These are phyloP conservation scores for Aptenodytes forsteri DNA, from an alignment of 2,113 vertebrate genomes.

Conservation along the genomic window DNA sequence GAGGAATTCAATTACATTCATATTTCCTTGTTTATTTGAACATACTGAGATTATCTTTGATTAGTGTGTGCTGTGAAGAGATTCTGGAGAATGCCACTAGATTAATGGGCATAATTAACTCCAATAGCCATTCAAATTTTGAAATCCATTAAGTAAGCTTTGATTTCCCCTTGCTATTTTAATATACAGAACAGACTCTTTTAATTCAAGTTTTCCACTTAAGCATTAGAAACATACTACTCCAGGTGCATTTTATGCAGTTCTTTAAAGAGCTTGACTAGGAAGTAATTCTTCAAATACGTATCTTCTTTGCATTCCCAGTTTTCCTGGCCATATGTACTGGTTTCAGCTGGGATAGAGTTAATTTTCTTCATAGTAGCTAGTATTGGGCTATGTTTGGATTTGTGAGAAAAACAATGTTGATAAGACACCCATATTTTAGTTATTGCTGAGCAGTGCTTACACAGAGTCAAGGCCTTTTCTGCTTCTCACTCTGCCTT, in stretches of 20 bases:
- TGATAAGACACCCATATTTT: no score
- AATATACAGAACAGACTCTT: background rate
- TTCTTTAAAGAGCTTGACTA: background rate
- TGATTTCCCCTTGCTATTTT: background rate
- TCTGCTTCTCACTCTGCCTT: no score
- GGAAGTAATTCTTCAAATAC: background rate
- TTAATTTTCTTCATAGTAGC: no score
- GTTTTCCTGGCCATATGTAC: background rate
- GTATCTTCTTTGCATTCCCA: background rate
- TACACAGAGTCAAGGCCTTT: no score
- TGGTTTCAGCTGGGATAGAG: no score
- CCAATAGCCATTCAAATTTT: background rate
- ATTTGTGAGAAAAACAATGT: no score
- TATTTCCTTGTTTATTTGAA: background rate
- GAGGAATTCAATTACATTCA: background rate
- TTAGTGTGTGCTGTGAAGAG: background rate
- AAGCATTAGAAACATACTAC: background rate
- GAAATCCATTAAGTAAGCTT: background rate
- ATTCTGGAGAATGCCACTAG: background rate
- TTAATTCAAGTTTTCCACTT: background rate
- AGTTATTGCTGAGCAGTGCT: no score
- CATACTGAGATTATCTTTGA: background rate
- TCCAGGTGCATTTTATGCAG: background rate
- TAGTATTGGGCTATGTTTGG: no score
- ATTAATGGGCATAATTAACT: background rate